phyloP scores from a whole-genome alignment of 2,888 invertebrate genomes.

The Oscheius sp. region DNA sequence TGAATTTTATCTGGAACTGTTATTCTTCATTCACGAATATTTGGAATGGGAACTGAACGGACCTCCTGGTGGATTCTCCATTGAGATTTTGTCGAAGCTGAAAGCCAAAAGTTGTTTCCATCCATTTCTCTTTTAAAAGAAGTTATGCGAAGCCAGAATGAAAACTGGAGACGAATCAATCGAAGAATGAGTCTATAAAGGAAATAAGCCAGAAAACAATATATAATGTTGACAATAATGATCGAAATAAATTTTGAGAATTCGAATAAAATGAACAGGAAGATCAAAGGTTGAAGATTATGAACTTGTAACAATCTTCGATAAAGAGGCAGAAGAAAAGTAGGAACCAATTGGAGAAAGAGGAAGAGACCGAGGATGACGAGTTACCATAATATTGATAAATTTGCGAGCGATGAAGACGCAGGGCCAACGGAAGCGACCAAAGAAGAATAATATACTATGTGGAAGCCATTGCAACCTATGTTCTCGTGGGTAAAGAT shows the following conservation, averaged over 20 bases:
- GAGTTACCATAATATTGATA: no score
- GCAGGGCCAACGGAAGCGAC: background rate
- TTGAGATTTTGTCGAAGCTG: background rate
- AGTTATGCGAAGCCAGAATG: background rate
- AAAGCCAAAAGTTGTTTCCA: no score
- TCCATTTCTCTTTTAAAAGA: no score
- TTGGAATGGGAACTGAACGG: conserved; percentile 4
- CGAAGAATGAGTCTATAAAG: no score
- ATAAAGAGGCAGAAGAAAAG: background rate
- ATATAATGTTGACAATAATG: no score
- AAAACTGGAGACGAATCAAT: no score
- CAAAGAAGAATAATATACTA: conserved; percentile 1
- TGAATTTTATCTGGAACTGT: conserved; percentile 3
- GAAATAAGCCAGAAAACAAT: no score
- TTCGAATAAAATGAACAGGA: background rate
- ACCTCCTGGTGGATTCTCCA: conserved; percentile 12
- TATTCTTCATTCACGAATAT: background rate
- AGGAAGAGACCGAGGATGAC: background rate
- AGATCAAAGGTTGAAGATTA: no score
- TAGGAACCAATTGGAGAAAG: background rate
- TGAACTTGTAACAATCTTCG: conserved; percentile 17
- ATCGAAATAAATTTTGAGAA: no score
- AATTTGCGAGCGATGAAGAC: no score
- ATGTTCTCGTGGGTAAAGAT: conserved; percentile 3
- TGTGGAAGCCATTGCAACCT: background rate